These are phyloP conservation scores for Conus ventricosus DNA, from an alignment of 1,140 invertebrate species.

Conservation along the genomic window DNA sequence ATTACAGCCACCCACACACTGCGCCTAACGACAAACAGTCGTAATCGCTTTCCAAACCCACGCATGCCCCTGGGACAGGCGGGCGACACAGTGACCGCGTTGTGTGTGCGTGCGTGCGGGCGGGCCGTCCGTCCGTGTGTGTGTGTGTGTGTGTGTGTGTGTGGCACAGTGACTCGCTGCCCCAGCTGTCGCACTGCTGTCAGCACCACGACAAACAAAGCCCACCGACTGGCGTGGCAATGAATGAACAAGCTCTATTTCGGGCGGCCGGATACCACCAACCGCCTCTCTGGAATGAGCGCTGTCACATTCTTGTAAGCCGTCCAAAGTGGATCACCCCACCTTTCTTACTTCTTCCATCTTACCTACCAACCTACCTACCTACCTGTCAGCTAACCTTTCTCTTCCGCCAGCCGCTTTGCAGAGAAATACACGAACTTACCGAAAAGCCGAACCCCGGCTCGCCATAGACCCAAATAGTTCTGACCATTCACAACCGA, in stretches of 20 bases:
- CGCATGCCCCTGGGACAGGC: neutral
- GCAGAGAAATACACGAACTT: neutral
- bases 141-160: neutral
- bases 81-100: neutral
- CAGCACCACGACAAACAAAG: neutral
- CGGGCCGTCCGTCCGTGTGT: neutral
- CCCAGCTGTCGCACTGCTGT: neutral
- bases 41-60: neutral
- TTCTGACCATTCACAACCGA: neutral
- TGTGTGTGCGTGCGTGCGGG: neutral
- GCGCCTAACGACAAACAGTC: too few relatives aligned
- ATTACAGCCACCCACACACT: neutral
- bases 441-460: too few relatives aligned
- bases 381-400: neutral
- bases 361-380: neutral
- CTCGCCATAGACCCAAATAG: neutral
- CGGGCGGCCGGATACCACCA: neutral
- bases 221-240: neutral
- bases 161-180: neutral
- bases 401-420: neutral
- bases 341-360: neutral
- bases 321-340: neutral
- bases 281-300: neutral
- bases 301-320: neutral
- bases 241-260: slow-evolving; percentile 7